These are phyloP conservation scores for Cyclopterus lumpus DNA, from an alignment of 2,797 vertebrate genomes.

Conservation along the genomic window DNA sequence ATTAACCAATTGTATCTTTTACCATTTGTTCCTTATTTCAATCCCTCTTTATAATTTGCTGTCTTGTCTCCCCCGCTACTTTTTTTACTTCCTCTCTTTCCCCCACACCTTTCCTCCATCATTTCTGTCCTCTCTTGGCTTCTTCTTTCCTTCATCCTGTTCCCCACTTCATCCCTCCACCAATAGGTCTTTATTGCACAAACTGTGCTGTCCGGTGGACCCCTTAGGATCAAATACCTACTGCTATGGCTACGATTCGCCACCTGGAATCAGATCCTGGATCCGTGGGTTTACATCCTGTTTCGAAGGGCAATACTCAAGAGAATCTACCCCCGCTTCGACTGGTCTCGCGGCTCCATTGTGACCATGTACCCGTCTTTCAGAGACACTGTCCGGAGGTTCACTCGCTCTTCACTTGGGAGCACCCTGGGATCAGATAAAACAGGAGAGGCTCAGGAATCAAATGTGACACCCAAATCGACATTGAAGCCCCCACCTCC, in stretches of 20 bases:
- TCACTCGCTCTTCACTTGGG: conserved; percentile 66
- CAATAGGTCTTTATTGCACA: conserved; percentile 90
- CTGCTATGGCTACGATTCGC: conserved; percentile 92
- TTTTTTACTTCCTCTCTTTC: not conserved
- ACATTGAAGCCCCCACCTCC: not conserved
- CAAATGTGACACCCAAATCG: not conserved
- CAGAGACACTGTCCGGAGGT: conserved; percentile 79
- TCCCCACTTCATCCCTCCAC: not conserved
- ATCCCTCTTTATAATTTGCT: conserved; percentile 13
- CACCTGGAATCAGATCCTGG: conserved; percentile 97
- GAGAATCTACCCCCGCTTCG: conserved; percentile 84
- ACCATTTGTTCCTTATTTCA: not conserved
- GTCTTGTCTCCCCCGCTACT: not conserved
- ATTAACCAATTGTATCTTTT: conserved; percentile 32
- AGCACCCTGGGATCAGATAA: conserved; percentile 4
- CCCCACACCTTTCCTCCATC: not conserved
- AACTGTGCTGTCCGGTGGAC: conserved; percentile 76
- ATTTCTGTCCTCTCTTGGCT: not conserved
- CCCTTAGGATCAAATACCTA: conserved; percentile 60
- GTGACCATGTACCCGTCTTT: conserved; percentile 78
- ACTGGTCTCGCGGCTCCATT: conserved; percentile 82
- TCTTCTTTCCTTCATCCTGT: not conserved
- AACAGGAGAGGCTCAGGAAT: conserved; percentile 3
- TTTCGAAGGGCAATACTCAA: conserved; percentile 90
- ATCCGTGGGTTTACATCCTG: conserved; percentile 98